Conservation (phyloP, 2,113 vertebrate genomes). For the Rhinoderma darwinii region DNA sequence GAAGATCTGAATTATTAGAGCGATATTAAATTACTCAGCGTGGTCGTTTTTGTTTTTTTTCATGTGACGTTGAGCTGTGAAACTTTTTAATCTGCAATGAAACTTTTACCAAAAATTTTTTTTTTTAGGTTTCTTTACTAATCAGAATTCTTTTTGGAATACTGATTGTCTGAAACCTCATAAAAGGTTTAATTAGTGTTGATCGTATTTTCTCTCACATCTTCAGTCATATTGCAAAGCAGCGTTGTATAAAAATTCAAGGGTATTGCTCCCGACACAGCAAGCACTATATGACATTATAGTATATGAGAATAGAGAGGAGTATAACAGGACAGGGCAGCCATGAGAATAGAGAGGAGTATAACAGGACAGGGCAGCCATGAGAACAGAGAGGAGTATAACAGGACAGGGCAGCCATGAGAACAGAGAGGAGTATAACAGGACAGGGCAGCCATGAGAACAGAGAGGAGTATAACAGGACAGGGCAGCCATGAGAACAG, state of each 20-base stretch:
- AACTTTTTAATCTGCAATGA: conserved; percentile 41
- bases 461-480: neutral
- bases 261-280: no score
- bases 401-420: neutral
- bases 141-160: neutral
- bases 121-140: neutral
- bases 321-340: neutral
- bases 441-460: neutral
- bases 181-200: neutral
- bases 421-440: no score
- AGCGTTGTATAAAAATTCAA: neutral
- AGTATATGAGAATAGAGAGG: neutral
- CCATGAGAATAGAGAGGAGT: no score
- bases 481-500: neutral
- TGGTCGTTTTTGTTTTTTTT: conserved; percentile 12
- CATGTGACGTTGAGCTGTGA: conserved; percentile 58
- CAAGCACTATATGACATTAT: neutral
- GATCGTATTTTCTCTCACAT: neutral
- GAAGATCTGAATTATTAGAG: conserved; percentile 60
- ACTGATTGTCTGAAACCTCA: neutral
- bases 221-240: neutral
- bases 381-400: no score
- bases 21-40: conserved; percentile 37
- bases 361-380: neutral
- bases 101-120: conserved; percentile 33